Evolutionary conservation across 2,888 invertebrate species (phyloP), one percentile per base, ranked within the genome.

Genomic region (Drosophila borealis): DNA sequence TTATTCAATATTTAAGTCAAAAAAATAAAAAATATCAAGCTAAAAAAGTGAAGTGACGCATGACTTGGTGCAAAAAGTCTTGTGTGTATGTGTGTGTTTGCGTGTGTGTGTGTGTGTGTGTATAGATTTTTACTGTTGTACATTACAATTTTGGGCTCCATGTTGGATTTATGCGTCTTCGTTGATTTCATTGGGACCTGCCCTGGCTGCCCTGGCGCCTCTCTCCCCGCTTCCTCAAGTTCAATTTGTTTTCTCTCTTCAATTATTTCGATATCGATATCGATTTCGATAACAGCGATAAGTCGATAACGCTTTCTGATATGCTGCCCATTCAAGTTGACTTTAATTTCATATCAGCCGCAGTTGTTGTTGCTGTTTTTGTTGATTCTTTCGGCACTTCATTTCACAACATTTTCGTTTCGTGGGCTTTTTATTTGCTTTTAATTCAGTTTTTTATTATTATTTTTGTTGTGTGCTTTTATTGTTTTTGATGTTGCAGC

Each of bases 131-230:
- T 45, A 67, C 61, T 50, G 66, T 73, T 80, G 89, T 89, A 88
- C 90, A 86, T 84, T 84, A 84, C 83, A 84, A 84, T 84, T 84
- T 84, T 84, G n/a, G 89, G 81, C 54, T 88, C 89, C 84, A 89
- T 80, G 81, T 56, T 77, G 55, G 89, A 63, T 81, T 87, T 82
- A 78, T 73, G 86, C 65, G 79, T 37, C 68, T 77, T 70, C 66
- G 70, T 74, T 68, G 84, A 61, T 81, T 81, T 77, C 68, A 81
- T 80, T 45, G 42, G 13, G 29, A 29, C 25, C 25, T 29, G 25
- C 0, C 2, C 25, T 29, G 25, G 8, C 29, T 29, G 29, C 29
- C 29, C 29, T 29, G 8, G 29, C 29, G 29, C 29, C 8, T 29
- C 29, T 8, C 50, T 59, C 44, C 39, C 44, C 19, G 17, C 33